A percentile compares a stretch with the other conserved stretches of the same genome.
Evolutionary conservation across 2,888 invertebrate species (phyloP).

Genomic region (Melieria omissa): DNA sequence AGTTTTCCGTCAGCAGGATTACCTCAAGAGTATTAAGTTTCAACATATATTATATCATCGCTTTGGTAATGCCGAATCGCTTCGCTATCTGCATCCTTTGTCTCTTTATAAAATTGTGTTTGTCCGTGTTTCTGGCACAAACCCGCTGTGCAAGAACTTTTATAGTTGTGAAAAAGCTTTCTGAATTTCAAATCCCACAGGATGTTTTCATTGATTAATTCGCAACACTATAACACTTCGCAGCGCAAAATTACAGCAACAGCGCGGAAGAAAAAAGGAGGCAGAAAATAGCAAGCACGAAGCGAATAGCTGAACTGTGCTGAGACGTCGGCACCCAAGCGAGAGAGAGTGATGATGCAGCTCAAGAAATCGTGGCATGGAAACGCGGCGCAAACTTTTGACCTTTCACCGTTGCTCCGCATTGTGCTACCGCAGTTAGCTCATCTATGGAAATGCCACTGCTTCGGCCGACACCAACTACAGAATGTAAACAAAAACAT

Average conservation of each 20-base stretch:
- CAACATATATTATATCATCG: no score
- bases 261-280: conserved; percentile 8
- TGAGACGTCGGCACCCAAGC: background rate
- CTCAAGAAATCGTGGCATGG: background rate
- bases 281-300: conserved; percentile 15
- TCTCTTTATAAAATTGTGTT: background rate
- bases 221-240: conserved; percentile 42
- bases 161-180: conserved; percentile 41
- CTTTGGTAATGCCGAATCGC: background rate
- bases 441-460: no score
- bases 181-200: conserved; percentile 45
- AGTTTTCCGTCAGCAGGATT: no score
- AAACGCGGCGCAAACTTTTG: background rate
- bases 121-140: background rate
- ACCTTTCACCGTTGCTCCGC: no score
- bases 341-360: conserved; percentile 2
- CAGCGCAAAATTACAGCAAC: background rate
- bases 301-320: background rate
- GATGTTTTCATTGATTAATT: conserved; percentile 58
- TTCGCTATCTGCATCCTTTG: background rate
- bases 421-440: no score
- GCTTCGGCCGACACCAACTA: no score
- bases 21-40: no score
- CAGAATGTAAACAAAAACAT: no score
- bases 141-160: conserved; percentile 39